Evolutionary conservation across 2,797 vertebrate genomes (phyloP).

Genomic region (Halcyon badia): DNA sequence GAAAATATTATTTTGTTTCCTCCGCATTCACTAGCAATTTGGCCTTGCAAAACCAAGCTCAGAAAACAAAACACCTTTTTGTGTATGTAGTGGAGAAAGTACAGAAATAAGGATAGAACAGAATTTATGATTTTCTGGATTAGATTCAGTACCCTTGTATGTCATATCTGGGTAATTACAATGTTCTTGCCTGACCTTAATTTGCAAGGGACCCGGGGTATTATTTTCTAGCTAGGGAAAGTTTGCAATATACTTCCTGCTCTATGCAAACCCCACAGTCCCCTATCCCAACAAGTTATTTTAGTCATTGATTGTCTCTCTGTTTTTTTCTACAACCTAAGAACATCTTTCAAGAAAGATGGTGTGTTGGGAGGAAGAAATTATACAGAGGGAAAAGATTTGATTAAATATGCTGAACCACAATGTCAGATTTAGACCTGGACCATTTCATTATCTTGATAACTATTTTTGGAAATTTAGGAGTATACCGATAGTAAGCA

Average conservation of each 20-base stretch:
- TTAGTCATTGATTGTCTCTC: not conserved
- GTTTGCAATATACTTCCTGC: not conserved
- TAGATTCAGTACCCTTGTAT: not conserved
- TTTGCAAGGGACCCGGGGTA: not conserved
- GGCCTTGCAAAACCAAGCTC: not conserved
- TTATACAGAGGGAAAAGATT: not conserved
- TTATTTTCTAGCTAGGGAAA: not conserved
- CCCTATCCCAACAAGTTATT: not conserved
- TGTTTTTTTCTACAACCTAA: not conserved
- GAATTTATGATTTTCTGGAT: not conserved
- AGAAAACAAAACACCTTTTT: not conserved
- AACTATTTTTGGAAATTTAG: not conserved
- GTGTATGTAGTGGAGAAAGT: not conserved
- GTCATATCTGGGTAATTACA: not conserved
- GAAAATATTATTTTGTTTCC: not conserved
- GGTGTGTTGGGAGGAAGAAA: not conserved
- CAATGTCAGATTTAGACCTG: not conserved
- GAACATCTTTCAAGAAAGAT: not conserved
- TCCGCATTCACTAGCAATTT: not conserved
- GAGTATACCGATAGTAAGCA: not conserved
- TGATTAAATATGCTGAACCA: constrained; percentile 10
- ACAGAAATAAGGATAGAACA: not conserved
- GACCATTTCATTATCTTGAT: not conserved
- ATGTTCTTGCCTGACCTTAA: not conserved
- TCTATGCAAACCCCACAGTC: not conserved